Evolutionary conservation across 1,140 invertebrate genomes (phyloP).

Genomic region (Ceratina australensis): DNA sequence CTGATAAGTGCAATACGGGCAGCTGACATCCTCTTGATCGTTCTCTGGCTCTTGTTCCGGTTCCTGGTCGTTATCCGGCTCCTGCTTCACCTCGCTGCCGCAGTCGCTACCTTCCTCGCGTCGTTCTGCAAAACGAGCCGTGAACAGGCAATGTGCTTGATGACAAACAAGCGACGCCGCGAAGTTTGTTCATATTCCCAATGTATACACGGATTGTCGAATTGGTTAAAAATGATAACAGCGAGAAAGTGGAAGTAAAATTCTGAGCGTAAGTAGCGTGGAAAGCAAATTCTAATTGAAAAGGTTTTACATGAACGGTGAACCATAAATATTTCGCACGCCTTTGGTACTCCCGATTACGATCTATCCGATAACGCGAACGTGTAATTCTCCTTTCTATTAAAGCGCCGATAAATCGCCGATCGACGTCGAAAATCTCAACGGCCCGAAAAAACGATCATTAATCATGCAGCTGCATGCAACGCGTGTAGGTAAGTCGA

Average conservation of each 20-base stretch:
- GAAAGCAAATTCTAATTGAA: background rate
- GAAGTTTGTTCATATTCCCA: no score
- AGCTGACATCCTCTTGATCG: constrained; percentile 72
- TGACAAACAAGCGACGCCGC: no score
- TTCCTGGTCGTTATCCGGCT: constrained; percentile 83
- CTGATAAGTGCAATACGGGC: constrained; percentile 76
- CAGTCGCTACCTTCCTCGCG: constrained; percentile 81
- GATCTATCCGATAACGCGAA: constrained; percentile 23
- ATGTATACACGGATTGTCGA: no score
- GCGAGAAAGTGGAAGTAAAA: no score
- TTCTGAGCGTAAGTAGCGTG: no score
- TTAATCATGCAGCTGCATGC: constrained; percentile 54
- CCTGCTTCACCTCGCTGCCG: constrained; percentile 81
- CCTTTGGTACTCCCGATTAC: constrained; percentile 12
- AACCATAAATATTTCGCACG: background rate
- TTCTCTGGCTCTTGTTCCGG: constrained; percentile 76
- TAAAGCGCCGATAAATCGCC: constrained; percentile 32
- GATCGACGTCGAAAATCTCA: constrained; percentile 43
- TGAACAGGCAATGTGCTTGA: background rate
- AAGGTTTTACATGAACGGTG: background rate
- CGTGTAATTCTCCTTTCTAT: constrained; percentile 39
- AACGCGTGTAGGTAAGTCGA: constrained; percentile 43
- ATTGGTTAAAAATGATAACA: no score
- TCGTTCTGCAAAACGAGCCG: constrained; percentile 78
- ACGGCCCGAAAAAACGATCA: constrained; percentile 39